Conservation (phyloP, 2,113 vertebrate species). For the Sardina pilchardus region DNA sequence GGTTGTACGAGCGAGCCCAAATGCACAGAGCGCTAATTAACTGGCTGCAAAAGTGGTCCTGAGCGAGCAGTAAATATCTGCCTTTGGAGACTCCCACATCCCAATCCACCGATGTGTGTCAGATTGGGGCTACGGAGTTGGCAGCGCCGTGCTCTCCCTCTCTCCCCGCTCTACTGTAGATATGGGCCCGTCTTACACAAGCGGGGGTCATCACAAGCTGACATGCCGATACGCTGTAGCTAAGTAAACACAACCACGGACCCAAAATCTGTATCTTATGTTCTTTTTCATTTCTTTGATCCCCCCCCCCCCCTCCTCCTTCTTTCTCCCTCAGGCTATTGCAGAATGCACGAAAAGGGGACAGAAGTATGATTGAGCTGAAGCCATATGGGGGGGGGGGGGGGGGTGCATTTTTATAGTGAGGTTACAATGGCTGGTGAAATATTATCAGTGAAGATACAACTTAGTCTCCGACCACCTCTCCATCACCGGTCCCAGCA, state of each 20-base stretch:
- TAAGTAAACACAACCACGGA: neutral
- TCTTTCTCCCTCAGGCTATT: neutral
- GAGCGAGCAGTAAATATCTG: conserved; percentile 51
- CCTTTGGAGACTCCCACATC: conserved; percentile 48
- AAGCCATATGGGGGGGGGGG: no score
- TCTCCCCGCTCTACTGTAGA: conserved; percentile 32
- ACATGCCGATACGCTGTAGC: neutral
- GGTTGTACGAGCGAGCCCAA: conserved; percentile 26
- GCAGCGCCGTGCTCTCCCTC: conserved; percentile 14
- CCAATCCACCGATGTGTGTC: conserved; percentile 51
- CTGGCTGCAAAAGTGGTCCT: conserved; percentile 47
- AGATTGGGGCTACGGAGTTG: conserved; percentile 39
- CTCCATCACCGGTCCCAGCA: neutral
- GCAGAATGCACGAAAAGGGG: neutral
- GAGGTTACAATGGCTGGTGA: neutral
- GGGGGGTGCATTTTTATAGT: no score
- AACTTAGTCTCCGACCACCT: neutral
- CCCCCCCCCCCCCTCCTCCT: no score
- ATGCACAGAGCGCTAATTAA: conserved; percentile 50
- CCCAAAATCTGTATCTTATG: neutral
- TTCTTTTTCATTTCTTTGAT: neutral
- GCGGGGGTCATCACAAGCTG: neutral
- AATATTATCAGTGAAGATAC: neutral
- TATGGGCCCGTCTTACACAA: conserved; percentile 31
- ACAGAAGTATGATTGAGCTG: neutral